Percentiles rank a stretch among this genome's conserved stretches.
phyloP scores from a whole-genome alignment of 2,113 vertebrate genomes.

The Chlorodrepanis virens region DNA sequence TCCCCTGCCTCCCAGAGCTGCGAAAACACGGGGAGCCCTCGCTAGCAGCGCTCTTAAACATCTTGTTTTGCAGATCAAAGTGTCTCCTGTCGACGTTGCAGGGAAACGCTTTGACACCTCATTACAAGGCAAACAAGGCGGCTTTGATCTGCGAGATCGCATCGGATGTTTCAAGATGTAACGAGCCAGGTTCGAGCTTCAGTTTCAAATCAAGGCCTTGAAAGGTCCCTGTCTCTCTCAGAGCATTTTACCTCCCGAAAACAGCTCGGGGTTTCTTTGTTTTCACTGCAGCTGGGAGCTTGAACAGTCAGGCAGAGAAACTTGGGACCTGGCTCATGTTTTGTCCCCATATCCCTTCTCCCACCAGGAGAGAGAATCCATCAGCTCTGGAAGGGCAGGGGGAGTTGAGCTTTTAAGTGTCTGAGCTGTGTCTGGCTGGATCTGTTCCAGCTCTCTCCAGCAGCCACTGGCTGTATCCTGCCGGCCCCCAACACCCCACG shows the following conservation, averaged over 20 bases:
- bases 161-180: conserved; percentile 51
- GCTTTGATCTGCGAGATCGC: conserved; percentile 54
- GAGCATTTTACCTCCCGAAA: background rate
- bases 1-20: background rate
- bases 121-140: conserved; percentile 38
- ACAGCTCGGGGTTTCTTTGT: background rate
- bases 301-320: background rate
- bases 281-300: background rate
- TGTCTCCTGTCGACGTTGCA: background rate
- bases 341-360: background rate
- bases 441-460: background rate
- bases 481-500: rapidly evolving
- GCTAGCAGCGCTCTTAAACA: conserved; percentile 1
- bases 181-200: conserved; percentile 2
- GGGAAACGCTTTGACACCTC: conserved; percentile 46
- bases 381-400: background rate
- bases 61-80: conserved; percentile 61
- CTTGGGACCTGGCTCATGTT: rapidly evolving
- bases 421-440: background rate
- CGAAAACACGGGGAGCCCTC: background rate
- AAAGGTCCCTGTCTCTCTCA: background rate
- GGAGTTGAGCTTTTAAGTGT: background rate
- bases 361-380: background rate
- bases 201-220: background rate
- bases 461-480: background rate